Percentiles rank a stretch among this genome's conserved stretches.
phyloP scores from a whole-genome alignment of 1,140 invertebrate species.

The Bombus picipes region DNA sequence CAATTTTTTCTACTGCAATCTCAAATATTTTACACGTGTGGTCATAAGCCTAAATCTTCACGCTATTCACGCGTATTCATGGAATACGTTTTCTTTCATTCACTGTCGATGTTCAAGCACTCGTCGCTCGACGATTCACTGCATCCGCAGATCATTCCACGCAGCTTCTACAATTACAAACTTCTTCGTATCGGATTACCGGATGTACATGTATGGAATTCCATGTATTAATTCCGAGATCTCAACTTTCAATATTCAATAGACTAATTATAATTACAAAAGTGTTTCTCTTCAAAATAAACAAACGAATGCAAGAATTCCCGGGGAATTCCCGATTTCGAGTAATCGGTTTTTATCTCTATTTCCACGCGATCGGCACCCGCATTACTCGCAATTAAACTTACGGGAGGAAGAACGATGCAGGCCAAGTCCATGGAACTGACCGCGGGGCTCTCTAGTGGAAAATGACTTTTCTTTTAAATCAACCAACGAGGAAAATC shows the following conservation, averaged over 20 bases:
- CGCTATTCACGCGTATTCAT: not conserved
- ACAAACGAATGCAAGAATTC: not conserved
- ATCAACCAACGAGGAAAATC: not conserved
- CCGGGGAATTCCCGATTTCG: not conserved
- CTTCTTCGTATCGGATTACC: not conserved
- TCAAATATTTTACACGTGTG: not conserved
- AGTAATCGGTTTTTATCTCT: not conserved
- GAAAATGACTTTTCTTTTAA: not conserved
- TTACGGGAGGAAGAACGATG: not conserved
- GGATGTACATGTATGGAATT: not conserved
- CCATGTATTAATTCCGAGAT: too few species aligned
- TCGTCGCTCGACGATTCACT: not conserved
- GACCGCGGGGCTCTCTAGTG: not conserved
- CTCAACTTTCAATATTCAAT: not conserved
- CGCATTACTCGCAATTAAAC: slow-evolving; percentile 2
- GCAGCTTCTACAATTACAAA: not conserved
- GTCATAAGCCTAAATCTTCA: not conserved
- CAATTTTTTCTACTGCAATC: not conserved
- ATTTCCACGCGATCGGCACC: not conserved
- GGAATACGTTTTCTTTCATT: not conserved
- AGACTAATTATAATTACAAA: not conserved
- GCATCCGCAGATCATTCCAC: not conserved
- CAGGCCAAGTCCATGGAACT: not conserved
- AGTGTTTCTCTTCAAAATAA: not conserved
- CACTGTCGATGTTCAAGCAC: not conserved